These are phyloP conservation scores for Colletes latitarsis DNA, from an alignment of 1,140 invertebrate genomes.

Conservation along the genomic window DNA sequence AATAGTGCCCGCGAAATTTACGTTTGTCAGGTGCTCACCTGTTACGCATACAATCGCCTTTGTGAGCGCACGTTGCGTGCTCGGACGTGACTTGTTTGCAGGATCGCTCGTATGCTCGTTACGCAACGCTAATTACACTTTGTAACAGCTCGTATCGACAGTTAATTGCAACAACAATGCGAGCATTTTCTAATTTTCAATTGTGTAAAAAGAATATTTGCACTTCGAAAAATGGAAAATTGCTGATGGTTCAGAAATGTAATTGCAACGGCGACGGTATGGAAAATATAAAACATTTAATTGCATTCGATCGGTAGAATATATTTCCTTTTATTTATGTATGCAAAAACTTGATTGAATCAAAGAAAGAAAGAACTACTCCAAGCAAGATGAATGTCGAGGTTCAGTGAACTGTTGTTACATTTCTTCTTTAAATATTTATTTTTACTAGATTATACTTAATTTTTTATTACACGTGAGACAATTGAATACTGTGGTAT, in stretches of 20 bases:
- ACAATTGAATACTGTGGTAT: too few relatives aligned
- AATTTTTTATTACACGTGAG: too few relatives aligned
- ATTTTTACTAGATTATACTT: too few relatives aligned
- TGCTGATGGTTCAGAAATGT: not conserved
- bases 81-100: slow-evolving; percentile 30
- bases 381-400: too few relatives aligned
- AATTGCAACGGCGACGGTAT: not conserved
- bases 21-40: slow-evolving; percentile 42
- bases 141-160: not conserved
- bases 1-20: slow-evolving; percentile 36
- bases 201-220: not conserved
- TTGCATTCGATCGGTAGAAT: too few relatives aligned
- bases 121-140: slow-evolving; percentile 29
- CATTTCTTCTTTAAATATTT: too few relatives aligned
- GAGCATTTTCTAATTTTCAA: not conserved
- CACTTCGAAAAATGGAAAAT: not conserved
- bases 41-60: slow-evolving; percentile 31
- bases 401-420: too few relatives aligned
- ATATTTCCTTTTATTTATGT: too few relatives aligned
- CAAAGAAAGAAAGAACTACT: too few relatives aligned
- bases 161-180: slow-evolving; percentile 6
- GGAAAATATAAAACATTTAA: too few relatives aligned
- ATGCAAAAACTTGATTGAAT: too few relatives aligned
- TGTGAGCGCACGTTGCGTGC: not conserved
- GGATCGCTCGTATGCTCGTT: slow-evolving; percentile 27